Evolutionary conservation across 2,797 vertebrate genomes (phyloP).

Genomic region (Coreius guichenoti): DNA sequence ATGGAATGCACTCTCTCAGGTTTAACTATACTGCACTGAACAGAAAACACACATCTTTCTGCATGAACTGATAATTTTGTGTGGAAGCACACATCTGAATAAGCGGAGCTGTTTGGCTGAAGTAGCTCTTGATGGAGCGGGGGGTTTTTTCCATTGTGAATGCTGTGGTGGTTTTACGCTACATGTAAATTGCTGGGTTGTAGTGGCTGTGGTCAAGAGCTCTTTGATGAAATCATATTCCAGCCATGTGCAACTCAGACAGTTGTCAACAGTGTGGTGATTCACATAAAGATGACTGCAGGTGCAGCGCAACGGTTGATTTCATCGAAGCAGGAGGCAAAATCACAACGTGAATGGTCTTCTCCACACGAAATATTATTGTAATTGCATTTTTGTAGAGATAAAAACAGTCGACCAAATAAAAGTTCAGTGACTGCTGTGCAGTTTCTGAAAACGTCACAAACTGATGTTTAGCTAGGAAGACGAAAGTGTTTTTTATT

Average conservation of each 20-base stretch:
- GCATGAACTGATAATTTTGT: constrained; percentile 27
- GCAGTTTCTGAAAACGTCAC: not conserved
- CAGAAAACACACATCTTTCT: constrained; percentile 3
- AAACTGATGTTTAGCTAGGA: not conserved
- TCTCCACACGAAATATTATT: not conserved
- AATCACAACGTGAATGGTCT: not conserved
- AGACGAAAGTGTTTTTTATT: not conserved
- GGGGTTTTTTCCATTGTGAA: constrained; percentile 23
- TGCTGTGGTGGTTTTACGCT: constrained; percentile 43
- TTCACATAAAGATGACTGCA: constrained; percentile 45
- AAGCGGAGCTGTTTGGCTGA: constrained; percentile 20
- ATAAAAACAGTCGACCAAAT: not conserved
- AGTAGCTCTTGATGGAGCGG: constrained; percentile 36
- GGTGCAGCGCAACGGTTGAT: constrained; percentile 26
- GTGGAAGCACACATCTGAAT: constrained; percentile 28
- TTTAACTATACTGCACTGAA: constrained; percentile 2
- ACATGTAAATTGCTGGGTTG: constrained; percentile 58
- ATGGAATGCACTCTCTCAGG: not conserved
- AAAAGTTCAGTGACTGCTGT: not conserved
- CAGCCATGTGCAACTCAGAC: constrained; percentile 44
- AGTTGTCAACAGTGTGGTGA: constrained; percentile 51
- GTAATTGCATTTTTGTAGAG: not conserved
- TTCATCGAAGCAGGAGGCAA: constrained; percentile 19
- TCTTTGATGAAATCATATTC: constrained; percentile 57
- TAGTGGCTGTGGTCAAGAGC: constrained; percentile 60